Evolutionary conservation across 2,888 invertebrate species (phyloP).

Genomic region (Eupithecia inturbata): DNA sequence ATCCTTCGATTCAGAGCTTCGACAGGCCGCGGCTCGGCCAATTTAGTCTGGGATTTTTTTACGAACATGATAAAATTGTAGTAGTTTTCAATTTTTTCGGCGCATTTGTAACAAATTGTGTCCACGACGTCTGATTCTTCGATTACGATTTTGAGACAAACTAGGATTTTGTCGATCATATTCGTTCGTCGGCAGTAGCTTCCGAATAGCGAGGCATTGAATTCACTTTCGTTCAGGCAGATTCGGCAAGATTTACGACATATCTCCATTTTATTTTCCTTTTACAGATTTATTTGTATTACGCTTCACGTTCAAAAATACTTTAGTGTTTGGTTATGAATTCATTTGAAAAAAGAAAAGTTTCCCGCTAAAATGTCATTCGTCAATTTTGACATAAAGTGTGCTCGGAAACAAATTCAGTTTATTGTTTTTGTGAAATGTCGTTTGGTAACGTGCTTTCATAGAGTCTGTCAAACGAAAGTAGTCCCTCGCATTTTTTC

Average conservation of each 20-base stretch:
- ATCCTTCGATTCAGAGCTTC: slow-evolving; percentile 58
- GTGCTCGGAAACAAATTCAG: slow-evolving; percentile 35
- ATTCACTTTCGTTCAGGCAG: slow-evolving; percentile 70
- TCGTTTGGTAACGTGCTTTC: neutral
- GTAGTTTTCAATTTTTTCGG: slow-evolving; percentile 69
- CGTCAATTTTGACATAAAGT: neutral
- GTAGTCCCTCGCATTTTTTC: too few species aligned
- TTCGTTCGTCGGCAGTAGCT: slow-evolving; percentile 64
- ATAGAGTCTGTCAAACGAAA: too few species aligned
- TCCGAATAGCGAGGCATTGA: slow-evolving; percentile 70
- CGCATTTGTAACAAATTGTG: slow-evolving; percentile 73
- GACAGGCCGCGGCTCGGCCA: slow-evolving; percentile 48
- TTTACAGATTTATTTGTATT: neutral
- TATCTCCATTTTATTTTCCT: slow-evolving; percentile 59
- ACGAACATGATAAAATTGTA: slow-evolving; percentile 66
- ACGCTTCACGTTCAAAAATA: neutral
- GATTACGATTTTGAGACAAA: slow-evolving; percentile 68
- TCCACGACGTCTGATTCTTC: slow-evolving; percentile 66
- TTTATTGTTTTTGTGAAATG: neutral
- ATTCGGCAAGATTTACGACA: slow-evolving; percentile 68
- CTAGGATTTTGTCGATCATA: slow-evolving; percentile 69
- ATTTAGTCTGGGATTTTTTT: slow-evolving; percentile 65
- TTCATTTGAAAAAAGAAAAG: neutral
- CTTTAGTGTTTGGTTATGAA: neutral
- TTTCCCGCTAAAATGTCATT: slow-evolving; percentile 46